phyloP scores from a whole-genome alignment of 2,113 vertebrate genomes.

The Leuciscus idus region DNA sequence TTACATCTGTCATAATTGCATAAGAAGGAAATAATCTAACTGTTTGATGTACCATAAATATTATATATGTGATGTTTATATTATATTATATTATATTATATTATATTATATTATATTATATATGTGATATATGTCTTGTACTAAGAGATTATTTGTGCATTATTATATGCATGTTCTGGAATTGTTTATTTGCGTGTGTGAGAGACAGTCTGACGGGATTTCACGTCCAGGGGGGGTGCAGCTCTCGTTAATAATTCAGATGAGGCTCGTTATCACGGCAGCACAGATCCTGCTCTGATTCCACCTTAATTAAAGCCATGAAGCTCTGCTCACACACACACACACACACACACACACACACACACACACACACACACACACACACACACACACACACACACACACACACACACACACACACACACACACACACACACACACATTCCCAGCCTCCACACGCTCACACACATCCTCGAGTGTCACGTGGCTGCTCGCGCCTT shows the following conservation, averaged over 20 bases:
- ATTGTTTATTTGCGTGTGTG: constrained; percentile 40
- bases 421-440: constrained; percentile 29
- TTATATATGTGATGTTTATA: neutral
- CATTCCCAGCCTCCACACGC: neutral
- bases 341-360: constrained; percentile 11
- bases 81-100: neutral
- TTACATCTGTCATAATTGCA: neutral
- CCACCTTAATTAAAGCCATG: constrained; percentile 61
- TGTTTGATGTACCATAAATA: neutral
- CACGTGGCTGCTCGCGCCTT: neutral
- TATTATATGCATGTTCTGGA: constrained; percentile 28
- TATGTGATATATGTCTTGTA: neutral
- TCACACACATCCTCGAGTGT: neutral
- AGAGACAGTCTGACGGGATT: constrained; percentile 41
- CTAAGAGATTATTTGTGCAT: neutral
- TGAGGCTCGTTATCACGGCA: constrained; percentile 59
- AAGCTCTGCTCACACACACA: constrained; percentile 65
- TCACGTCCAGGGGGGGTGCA: constrained; percentile 49
- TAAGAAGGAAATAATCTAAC: neutral
- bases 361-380: constrained; percentile 25
- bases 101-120: neutral
- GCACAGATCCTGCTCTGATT: constrained; percentile 59
- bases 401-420: constrained; percentile 16
- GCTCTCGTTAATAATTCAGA: constrained; percentile 65
- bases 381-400: no score